Evolutionary conservation across 2,797 vertebrate genomes (phyloP), one percentile per base, ranked within the genome.

Genomic region (Acanthiza pusilla): DNA sequence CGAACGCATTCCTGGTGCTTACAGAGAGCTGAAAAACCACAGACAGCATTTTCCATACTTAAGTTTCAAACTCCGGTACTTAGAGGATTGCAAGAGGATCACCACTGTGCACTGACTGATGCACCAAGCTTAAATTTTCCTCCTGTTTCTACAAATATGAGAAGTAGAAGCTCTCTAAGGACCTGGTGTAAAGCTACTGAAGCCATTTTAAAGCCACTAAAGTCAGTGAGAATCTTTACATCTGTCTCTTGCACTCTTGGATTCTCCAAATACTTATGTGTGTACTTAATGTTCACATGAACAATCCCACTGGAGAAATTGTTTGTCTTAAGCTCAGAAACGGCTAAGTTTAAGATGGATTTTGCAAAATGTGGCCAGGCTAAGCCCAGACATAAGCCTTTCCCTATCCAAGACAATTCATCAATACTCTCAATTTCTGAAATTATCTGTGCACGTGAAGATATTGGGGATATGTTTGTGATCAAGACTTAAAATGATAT

Each of bases 111-210:
- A 30, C 61, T 40, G 58, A 66, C 60, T 72, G 79, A 93, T 27
- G 30, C 36, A 53, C 54, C 65, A 45, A 81, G 76, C 70, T 93
- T 89, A 87, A 77, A 27, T 43, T 47, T 85, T 63, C 34, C 57
- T 90, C 54, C 57, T 83, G n/a, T 87, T 93, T 68, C 83, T 68
- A 83, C 77, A 89, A 68, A 68, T 79, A 92, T 58, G 82, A 88
- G 48, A 85, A 51, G 13, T 5, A 70, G 88, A 85, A 76, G 23
- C 71, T 91, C 74, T 91, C 90, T 9, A 8, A 73, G 8, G 36
- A 75, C 18, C 25, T 50, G 23, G 26, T 55, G 13, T 82, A 91
- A 94, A 93, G 93, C 83, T 67, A 34, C 80, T 83, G 83, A 91
- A 91, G 74, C 51, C 50, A 75, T 82, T 91, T 86, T 65, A 93